These are phyloP conservation scores for Montipora efflorescens DNA, from an alignment of 64 coral and sea anemone genomes.

Conservation along the genomic window DNA sequence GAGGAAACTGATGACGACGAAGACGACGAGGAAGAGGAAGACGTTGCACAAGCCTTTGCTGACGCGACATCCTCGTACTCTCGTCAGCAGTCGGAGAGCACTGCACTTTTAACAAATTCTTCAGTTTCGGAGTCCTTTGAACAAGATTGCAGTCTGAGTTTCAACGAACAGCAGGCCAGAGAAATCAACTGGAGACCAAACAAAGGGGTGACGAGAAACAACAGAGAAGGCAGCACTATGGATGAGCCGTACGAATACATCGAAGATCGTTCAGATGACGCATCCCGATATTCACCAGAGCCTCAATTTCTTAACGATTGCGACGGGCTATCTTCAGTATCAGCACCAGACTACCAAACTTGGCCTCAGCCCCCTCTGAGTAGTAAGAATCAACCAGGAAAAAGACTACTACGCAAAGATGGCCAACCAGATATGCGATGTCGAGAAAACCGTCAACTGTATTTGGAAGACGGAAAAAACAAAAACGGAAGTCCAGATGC, in stretches of 20 bases:
- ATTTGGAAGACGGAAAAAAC: conserved; percentile 12
- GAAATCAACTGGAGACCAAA: background rate
- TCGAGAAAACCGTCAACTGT: conserved; percentile 11
- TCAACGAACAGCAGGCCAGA: background rate
- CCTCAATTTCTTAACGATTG: background rate
- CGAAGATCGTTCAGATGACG: background rate
- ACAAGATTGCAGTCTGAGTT: background rate
- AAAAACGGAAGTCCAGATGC: conserved; percentile 48
- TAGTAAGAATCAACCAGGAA: background rate
- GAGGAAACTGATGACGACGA: background rate
- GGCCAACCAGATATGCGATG: conserved; percentile 49
- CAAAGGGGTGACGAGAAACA: no score
- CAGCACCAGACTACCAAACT: background rate
- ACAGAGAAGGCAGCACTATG: no score
- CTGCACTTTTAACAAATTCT: background rate
- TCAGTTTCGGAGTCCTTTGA: background rate
- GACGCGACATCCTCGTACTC: background rate
- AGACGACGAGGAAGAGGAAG: no score
- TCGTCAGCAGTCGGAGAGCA: background rate
- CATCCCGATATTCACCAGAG: background rate
- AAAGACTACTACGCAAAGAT: background rate
- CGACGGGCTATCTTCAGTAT: background rate
- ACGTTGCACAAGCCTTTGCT: background rate
- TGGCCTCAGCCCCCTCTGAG: background rate
- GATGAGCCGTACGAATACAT: background rate